phyloP scores from a whole-genome alignment of 2,797 vertebrate genomes.

The Sebastiscus tertius region DNA sequence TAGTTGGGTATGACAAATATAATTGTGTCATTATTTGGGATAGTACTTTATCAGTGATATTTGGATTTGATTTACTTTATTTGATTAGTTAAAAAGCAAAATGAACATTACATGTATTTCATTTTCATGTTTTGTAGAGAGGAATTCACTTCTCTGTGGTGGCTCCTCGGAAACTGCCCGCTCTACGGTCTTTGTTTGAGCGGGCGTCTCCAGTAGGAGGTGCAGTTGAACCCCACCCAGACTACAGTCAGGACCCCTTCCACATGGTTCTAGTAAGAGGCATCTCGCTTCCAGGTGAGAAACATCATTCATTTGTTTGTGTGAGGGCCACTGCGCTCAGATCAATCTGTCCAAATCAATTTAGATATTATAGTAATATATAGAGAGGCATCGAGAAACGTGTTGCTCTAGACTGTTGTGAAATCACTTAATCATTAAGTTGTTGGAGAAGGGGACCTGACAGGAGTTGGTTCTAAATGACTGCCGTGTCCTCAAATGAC shows the following conservation, averaged over 20 bases:
- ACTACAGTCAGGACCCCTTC: conserved; percentile 92
- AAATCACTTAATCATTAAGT: too few relatives aligned
- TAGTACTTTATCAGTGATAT: not conserved
- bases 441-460: too few relatives aligned
- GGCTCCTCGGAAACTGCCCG: conserved; percentile 91
- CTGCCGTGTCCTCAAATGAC: too few relatives aligned
- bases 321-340: not conserved
- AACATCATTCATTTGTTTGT: not conserved
- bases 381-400: too few relatives aligned
- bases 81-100: not conserved
- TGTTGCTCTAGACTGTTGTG: not conserved
- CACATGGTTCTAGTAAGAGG: conserved; percentile 94
- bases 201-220: conserved; percentile 85
- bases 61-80: not conserved
- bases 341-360: not conserved
- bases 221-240: conserved; percentile 84
- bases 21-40: not conserved
- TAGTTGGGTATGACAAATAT: not conserved
- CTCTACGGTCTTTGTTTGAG: conserved; percentile 88
- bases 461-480: too few relatives aligned
- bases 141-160: conserved; percentile 94
- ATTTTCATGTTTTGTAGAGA: conserved; percentile 70
- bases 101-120: not conserved
- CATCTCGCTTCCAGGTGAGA: conserved; percentile 90
- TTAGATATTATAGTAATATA: not conserved